These are phyloP conservation scores for Diabrotica virgifera DNA, from an alignment of 1,140 invertebrate species.

Conservation along the genomic window DNA sequence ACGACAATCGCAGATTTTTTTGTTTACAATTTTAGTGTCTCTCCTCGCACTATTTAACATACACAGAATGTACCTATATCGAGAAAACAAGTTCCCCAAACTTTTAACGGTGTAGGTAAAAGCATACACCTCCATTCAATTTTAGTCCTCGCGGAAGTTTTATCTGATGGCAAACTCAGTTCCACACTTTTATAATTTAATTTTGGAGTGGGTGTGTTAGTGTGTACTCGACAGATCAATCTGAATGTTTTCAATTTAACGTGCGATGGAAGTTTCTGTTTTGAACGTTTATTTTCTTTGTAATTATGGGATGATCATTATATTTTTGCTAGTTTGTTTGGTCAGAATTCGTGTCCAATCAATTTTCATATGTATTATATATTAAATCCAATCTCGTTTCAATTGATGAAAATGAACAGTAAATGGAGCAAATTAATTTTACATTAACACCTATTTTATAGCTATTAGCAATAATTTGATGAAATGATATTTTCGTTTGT, in stretches of 20 bases:
- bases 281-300: neutral
- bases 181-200: constrained; percentile 14
- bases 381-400: too few species aligned
- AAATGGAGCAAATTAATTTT: too few species aligned
- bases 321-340: neutral
- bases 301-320: neutral
- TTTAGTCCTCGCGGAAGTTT: neutral
- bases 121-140: neutral
- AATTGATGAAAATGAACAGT: too few species aligned
- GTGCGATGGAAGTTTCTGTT: constrained; percentile 1
- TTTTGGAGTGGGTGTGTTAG: constrained; percentile 4
- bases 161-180: constrained; percentile 1
- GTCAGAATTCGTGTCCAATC: too few species aligned
- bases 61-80: too few species aligned
- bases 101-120: constrained; percentile 5
- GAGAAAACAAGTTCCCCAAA: neutral
- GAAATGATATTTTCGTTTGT: too few species aligned
- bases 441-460: too few species aligned
- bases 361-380: too few species aligned
- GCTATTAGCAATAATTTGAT: too few species aligned
- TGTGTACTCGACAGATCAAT: constrained; percentile 2
- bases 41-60: too few species aligned
- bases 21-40: too few species aligned
- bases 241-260: constrained; percentile 3
- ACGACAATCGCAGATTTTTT: too few species aligned